A percentile compares a stretch with the other conserved stretches of the same genome.
phyloP scores from a whole-genome alignment of 2,113 vertebrate species.

The human (Homo sapiens) region DNA sequence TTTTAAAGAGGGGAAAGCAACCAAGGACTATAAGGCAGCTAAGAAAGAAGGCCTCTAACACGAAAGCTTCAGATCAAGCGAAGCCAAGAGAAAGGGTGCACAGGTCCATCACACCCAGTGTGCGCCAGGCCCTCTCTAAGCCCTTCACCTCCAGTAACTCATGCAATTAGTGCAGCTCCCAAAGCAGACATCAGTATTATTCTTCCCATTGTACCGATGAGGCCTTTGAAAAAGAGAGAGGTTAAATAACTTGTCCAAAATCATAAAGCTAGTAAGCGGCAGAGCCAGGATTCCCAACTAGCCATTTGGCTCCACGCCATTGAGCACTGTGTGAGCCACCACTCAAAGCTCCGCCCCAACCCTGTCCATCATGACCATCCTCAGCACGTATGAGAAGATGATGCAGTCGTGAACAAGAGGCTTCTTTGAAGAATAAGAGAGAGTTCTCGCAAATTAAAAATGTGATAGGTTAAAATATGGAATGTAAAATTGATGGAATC shows the following conservation, averaged over 20 bases:
- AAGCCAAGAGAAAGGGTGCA: not conserved
- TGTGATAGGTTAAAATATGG: not conserved
- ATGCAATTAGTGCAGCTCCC: rapidly evolving
- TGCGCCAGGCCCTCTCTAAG: rapidly evolving
- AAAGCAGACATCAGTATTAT: rapidly evolving
- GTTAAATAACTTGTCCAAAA: too few species aligned
- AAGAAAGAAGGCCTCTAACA: not conserved
- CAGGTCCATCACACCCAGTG: rapidly evolving
- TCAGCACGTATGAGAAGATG: rapidly evolving
- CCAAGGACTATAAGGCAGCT: not conserved
- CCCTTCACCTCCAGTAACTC: not conserved
- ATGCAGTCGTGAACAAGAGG: not conserved
- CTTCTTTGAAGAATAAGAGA: not conserved
- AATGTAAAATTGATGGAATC: not conserved
- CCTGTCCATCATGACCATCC: rapidly evolving
- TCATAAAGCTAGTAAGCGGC: not conserved
- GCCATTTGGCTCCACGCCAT: not conserved
- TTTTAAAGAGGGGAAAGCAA: not conserved
- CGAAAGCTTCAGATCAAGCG: not conserved
- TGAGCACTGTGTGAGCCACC: not conserved
- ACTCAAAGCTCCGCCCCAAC: too few species aligned
- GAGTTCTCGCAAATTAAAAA: not conserved
- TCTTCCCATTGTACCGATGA: rapidly evolving
- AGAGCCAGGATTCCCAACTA: not conserved
- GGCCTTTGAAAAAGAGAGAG: not conserved